Evolutionary conservation across 2,888 invertebrate genomes (phyloP).

Genomic region (Colletes collaris): DNA sequence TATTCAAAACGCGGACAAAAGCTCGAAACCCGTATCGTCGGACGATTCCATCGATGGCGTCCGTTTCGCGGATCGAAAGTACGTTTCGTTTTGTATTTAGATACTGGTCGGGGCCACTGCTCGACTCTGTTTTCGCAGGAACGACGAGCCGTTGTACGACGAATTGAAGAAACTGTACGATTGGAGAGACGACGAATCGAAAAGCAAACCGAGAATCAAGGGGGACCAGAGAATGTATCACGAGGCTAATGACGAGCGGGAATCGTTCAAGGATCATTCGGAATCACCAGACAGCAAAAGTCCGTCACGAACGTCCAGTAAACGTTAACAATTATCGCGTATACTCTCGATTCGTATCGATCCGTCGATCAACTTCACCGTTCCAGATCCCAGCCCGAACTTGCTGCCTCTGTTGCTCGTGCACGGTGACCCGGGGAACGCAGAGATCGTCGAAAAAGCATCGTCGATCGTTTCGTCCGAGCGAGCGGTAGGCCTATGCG

Average conservation of each 20-base stretch:
- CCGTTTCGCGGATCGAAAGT: conserved; percentile 41
- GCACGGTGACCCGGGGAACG: conserved; percentile 3
- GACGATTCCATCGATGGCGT: conserved; percentile 45
- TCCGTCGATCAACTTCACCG: background rate
- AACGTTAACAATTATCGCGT: background rate
- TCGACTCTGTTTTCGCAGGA: background rate
- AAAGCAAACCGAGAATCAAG: conserved; percentile 50
- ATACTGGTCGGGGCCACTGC: background rate
- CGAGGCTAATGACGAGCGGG: conserved; percentile 30
- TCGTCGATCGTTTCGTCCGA: conserved; percentile 16
- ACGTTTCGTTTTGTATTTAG: background rate
- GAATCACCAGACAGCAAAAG: background rate
- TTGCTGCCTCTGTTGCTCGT: conserved; percentile 27
- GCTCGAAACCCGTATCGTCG: conserved; percentile 26
- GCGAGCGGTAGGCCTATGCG: background rate
- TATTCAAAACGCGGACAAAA: conserved; percentile 26
- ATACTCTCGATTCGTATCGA: background rate
- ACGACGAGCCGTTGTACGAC: conserved; percentile 50
- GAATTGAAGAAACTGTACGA: conserved; percentile 62
- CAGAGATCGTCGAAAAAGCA: conserved; percentile 1
- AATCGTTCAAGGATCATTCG: conserved; percentile 10
- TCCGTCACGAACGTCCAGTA: conserved; percentile 5
- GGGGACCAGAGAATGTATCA: conserved; percentile 60
- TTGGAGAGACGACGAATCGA: conserved; percentile 56
- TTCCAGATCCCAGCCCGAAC: conserved; percentile 42